A percentile compares a stretch with the other conserved stretches of the same genome.
Conservation (phyloP, 2,888 invertebrate genomes). For the Stomorhina lunata region DNA sequence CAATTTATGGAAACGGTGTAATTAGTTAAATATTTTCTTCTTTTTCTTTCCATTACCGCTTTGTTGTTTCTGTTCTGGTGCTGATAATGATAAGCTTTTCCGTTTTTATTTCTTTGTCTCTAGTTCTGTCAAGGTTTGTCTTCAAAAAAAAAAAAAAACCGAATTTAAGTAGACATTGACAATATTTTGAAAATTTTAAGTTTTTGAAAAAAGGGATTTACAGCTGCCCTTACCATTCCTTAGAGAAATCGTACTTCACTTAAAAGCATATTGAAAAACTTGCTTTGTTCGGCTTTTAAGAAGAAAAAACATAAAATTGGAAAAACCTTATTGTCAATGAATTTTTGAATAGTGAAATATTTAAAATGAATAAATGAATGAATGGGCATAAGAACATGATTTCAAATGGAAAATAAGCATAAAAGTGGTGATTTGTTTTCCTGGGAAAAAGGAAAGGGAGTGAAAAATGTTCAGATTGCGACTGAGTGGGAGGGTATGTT, state of each 20-base stretch:
- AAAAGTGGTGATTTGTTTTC: constrained; percentile 52
- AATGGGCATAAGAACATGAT: constrained; percentile 1
- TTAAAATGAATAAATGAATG: constrained; percentile 19
- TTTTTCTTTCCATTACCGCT: neutral
- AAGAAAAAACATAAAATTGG: neutral
- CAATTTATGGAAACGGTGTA: constrained; percentile 15
- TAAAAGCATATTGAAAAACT: constrained; percentile 57
- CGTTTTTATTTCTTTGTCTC: neutral
- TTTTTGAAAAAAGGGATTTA: neutral
- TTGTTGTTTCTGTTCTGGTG: constrained; percentile 49
- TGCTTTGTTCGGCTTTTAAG: neutral
- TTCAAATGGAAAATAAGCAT: constrained; percentile 48
- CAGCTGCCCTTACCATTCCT: neutral
- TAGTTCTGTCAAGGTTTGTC: constrained; percentile 26
- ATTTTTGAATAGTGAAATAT: neutral
- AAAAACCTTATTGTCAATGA: constrained; percentile 47
- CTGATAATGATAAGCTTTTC: constrained; percentile 60
- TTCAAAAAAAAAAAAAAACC: neutral
- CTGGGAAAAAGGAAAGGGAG: neutral
- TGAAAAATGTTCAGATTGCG: neutral
- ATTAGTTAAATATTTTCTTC: neutral
- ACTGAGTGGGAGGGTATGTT: neutral
- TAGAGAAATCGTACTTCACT: constrained; percentile 20
- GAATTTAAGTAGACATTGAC: constrained; percentile 57
- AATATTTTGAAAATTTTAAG: constrained; percentile 31